Evolutionary conservation across 2,888 invertebrate species (phyloP), one percentile per base, ranked within the genome.

Genomic region (Pachycephus smyrnensis): DNA sequence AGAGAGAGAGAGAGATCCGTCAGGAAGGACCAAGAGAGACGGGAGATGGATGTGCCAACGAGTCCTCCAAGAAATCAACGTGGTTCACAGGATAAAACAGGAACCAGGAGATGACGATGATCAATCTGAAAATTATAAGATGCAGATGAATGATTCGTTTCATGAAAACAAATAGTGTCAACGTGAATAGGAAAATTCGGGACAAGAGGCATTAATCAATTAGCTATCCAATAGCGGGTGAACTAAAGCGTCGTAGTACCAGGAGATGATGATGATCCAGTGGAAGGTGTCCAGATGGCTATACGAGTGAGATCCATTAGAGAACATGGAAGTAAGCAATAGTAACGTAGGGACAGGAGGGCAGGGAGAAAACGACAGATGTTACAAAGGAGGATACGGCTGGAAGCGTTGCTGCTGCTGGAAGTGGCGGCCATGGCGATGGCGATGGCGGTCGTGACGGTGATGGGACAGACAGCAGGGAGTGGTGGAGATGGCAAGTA

Each of bases 1-100:
- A 30, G 71, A 76, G 77, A 80, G 76, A 81, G 76, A 80, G 81
- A 79, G 76, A 78, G 73, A 76, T 76, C 55, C 69, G 76, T 76
- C 76, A 73, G 68, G 37, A 55, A 71, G 35, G 31, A 35, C 75
- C 74, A 78, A 55, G 75, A 35, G 35, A 32, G 75, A 69, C 23
- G 75, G 69, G 74, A 75, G 75, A 75, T 37, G 76, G 36, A 55
- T 55, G 11, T 55, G 23, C 55, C 23, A 23, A 55, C 23, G 55
- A 55, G 9, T 55, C 55, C 9, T 12, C 71, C 71, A 71, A 33
- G 71, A 30, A 71, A 71, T 30, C 30, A 32, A 71, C 71, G 32
- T 32, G 71, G 30, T 32, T 71, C 71, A 30, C 11, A 71, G 11
- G 33, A 31, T 30, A 23, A 12, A 12, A 32, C 31, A 68, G n/a